Conservation (phyloP, 2,797 vertebrate genomes). For the Peromyscus nudipes region DNA sequence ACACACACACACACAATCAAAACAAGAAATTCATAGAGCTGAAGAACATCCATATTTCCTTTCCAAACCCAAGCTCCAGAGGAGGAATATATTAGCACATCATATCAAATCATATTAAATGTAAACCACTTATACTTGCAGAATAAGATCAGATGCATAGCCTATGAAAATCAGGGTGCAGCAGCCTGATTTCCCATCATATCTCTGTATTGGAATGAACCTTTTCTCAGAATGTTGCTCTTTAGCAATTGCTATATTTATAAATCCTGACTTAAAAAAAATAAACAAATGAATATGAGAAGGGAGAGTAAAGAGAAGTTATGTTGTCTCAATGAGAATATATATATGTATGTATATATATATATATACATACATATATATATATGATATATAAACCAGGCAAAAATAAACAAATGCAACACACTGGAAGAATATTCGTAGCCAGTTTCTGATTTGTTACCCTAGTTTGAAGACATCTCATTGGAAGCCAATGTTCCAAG, state of each 20-base stretch:
- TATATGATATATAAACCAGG: neutral
- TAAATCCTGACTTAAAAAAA: conserved; percentile 18
- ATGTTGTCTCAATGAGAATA: neutral
- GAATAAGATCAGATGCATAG: neutral
- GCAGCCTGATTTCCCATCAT: neutral
- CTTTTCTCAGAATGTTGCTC: neutral
- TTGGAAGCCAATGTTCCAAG: neutral
- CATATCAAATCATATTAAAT: conserved; percentile 26
- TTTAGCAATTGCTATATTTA: neutral
- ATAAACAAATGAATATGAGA: conserved; percentile 12
- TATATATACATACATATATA: neutral
- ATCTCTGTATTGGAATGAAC: neutral
- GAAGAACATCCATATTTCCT: conserved; percentile 31
- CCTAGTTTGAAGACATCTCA: neutral
- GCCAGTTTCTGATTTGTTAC: neutral
- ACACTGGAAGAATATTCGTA: neutral
- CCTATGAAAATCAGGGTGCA: neutral
- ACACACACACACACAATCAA: neutral
- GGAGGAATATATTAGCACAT: conserved; percentile 51
- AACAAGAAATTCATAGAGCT: conserved; percentile 45
- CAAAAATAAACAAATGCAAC: neutral
- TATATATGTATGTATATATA: neutral
- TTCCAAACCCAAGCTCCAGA: conserved; percentile 26
- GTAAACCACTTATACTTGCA: neutral
- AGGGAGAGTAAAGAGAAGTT: neutral